These are phyloP conservation scores for Bhutanitis thaidina DNA, from an alignment of 2,888 invertebrate species.

Conservation along the genomic window DNA sequence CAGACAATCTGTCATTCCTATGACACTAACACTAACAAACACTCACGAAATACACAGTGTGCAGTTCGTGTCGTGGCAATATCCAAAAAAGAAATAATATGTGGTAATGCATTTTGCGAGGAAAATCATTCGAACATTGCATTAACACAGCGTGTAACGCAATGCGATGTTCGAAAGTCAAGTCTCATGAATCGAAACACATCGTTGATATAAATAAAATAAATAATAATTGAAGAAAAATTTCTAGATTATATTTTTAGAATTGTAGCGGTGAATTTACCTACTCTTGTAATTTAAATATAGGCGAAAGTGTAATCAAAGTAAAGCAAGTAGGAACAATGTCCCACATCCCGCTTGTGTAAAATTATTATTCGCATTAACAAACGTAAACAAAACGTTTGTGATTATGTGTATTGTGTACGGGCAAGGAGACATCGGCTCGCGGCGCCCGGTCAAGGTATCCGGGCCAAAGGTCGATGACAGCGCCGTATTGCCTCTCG, in stretches of 20 bases:
- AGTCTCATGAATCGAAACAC: neutral
- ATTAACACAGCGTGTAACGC: no score
- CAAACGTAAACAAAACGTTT: slow-evolving; percentile 60
- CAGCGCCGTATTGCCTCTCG: slow-evolving; percentile 47
- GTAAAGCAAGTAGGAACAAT: no score
- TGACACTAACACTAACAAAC: slow-evolving; percentile 24
- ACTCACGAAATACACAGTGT: slow-evolving; percentile 8
- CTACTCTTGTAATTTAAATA: no score
- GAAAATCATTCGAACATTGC: no score
- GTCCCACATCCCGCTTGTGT: no score
- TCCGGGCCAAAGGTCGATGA: slow-evolving; percentile 79
- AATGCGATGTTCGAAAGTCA: neutral
- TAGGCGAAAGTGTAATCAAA: neutral
- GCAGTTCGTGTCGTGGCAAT: neutral
- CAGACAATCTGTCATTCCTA: slow-evolving; percentile 25
- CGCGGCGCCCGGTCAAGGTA: slow-evolving; percentile 74
- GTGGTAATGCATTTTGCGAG: neutral
- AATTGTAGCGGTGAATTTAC: no score
- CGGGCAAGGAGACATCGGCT: slow-evolving; percentile 64
- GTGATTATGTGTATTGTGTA: slow-evolving; percentile 49
- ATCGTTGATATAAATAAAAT: neutral
- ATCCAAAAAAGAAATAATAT: no score
- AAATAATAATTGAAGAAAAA: no score
- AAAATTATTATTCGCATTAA: slow-evolving; percentile 6
- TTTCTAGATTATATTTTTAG: no score